Evolutionary conservation across 1,140 invertebrate species (phyloP).

Genomic region (Heliconius congener): DNA sequence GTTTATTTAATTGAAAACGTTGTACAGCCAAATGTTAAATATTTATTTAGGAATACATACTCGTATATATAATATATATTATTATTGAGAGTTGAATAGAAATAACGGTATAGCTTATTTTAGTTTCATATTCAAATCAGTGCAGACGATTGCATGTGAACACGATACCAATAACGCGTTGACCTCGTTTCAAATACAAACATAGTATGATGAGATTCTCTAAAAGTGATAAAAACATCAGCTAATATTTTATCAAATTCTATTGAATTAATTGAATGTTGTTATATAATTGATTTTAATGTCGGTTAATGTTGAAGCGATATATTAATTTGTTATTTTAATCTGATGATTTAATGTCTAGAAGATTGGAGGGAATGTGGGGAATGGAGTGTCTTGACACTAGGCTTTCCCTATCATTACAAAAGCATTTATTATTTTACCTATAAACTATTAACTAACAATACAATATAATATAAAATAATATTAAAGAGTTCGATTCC

Average conservation of each 20-base stretch:
- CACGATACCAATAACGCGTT: constrained; percentile 36
- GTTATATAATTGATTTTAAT: neutral
- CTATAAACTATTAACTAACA: too few species aligned
- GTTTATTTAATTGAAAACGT: neutral
- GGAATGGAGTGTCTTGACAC: too few species aligned
- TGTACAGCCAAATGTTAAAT: neutral
- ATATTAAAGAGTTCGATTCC: too few species aligned
- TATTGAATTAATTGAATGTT: neutral
- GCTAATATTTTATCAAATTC: neutral
- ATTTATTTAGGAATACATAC: constrained; percentile 6
- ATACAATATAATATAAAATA: too few species aligned
- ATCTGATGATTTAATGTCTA: neutral
- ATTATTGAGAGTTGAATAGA: constrained; percentile 21
- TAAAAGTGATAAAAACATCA: constrained; percentile 20
- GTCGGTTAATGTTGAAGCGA: neutral
- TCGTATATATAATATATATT: neutral
- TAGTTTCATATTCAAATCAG: constrained; percentile 34
- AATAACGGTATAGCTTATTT: constrained; percentile 30
- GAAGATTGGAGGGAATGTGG: too few species aligned
- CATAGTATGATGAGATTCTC: constrained; percentile 23
- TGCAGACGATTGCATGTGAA: constrained; percentile 32
- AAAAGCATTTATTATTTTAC: too few species aligned
- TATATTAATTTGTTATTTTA: neutral
- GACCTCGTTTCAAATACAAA: constrained; percentile 27
- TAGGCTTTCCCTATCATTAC: too few species aligned